Evolutionary conservation across 35 echinoderm and acorn worm genomes (phyloP), one percentile per base, ranked within the genome.

Genomic region (Patiria miniata): DNA sequence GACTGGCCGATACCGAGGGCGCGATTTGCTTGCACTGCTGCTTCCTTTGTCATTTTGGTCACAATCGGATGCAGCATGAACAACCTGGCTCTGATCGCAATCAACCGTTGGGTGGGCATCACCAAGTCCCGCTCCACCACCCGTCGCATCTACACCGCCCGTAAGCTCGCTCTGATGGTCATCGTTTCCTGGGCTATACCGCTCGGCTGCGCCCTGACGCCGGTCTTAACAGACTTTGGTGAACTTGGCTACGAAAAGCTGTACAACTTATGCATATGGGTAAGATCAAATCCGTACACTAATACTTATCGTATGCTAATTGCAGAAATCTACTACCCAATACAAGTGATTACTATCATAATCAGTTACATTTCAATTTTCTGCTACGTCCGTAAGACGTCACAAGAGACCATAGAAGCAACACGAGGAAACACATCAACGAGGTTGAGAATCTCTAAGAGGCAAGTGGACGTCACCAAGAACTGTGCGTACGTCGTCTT

Each of bases 401-500:
- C 42, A 12, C 4, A 47, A 6, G 42, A 47, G 4, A 47, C 42
- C 4, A 47, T 47, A 4, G 12, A 47, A 12, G 42, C 12, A 47
- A 12, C 42, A 4, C 4, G 12, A 6, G 42, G 42, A 47, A n/a
- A n/a, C n/a, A n/a, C n/a, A n/a, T n/a, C 2, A 42, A 15, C 8
- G 23, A 81, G 17, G 77, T 19, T 34, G 79, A 85, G 21, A 55
- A 77, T 33, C 36, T 47, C 42, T 4, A 47, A 83, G 33, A 68
- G 82, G 29, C 82, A 91, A 33, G 69, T 91, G 0, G 57, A 85
- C 40, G 77, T 91, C 32, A 91, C 89, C 32, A 91, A 91, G 37
- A 91, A 91, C 80, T 36, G 85, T 40, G 85, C 85, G 19, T 57
- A 85, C 39, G 89, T 91, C 7, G 89, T 91, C 2, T 84, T 50